A percentile compares a stretch with the other conserved stretches of the same genome.
Conservation (phyloP, 2,113 vertebrate genomes). For the Megaceryle torquata region DNA sequence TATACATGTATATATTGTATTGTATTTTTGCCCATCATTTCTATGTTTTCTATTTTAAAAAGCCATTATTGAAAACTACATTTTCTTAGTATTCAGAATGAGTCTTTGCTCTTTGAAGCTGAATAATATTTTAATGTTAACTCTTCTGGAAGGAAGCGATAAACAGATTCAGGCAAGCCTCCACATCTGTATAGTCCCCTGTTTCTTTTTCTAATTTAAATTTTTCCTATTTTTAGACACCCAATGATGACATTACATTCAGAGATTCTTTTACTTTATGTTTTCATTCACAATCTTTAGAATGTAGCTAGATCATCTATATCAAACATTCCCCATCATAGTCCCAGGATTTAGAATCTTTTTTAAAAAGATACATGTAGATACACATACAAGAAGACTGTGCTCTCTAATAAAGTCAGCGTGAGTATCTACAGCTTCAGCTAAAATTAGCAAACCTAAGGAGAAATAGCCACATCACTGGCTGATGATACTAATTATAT, state of each 20-base stretch:
- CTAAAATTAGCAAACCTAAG: background rate
- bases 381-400: background rate
- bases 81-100: background rate
- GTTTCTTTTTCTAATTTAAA: background rate
- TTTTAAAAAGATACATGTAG: background rate
- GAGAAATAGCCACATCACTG: background rate
- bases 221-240: background rate
- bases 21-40: background rate
- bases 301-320: background rate
- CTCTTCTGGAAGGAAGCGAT: background rate
- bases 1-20: background rate
- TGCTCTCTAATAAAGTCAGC: background rate
- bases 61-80: background rate
- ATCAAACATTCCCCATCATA: background rate
- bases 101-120: background rate
- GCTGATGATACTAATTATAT: background rate
- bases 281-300: background rate
- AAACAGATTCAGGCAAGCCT: background rate
- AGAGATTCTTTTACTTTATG: background rate
- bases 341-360: background rate
- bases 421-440: background rate
- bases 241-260: background rate
- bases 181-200: background rate
- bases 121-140: background rate
- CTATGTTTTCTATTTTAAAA: background rate